Percentiles rank a stretch among this genome's conserved stretches.
phyloP scores from a whole-genome alignment of 2,797 vertebrate species.

The Etheostoma nigrum region DNA sequence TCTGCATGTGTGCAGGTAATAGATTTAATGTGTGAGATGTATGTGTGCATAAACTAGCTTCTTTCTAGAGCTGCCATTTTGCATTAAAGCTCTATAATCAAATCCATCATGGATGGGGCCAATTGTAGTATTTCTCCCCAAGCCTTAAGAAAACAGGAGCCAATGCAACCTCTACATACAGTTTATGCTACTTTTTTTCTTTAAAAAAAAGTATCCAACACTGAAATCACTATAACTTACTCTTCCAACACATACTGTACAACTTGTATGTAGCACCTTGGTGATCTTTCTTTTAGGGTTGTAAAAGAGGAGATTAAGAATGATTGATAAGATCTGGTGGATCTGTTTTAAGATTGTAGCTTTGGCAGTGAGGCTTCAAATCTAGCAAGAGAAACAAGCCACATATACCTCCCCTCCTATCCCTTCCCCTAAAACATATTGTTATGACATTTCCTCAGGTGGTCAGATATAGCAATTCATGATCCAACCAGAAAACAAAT shows the following conservation, averaged over 20 bases:
- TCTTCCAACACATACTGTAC: not conserved
- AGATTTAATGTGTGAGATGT: not conserved
- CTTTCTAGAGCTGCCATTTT: not conserved
- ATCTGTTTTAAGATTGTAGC: slow-evolving; percentile 5
- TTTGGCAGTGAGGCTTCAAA: slow-evolving; percentile 27
- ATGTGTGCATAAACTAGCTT: not conserved
- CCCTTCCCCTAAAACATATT: not conserved
- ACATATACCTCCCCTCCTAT: not conserved
- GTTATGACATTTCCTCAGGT: slow-evolving; percentile 29
- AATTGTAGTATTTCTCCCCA: not conserved
- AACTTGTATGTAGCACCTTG: not conserved
- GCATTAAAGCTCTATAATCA: not conserved
- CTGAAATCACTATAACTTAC: not conserved
- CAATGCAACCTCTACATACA: not conserved
- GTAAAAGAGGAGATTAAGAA: not conserved
- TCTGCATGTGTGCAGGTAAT: not conserved
- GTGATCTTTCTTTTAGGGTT: not conserved
- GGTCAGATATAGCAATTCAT: slow-evolving; percentile 14
- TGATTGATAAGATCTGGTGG: not conserved
- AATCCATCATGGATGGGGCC: not conserved
- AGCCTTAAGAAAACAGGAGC: not conserved
- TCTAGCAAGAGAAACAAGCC: slow-evolving; percentile 10
- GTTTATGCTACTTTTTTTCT: not conserved
- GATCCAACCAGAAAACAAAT: slow-evolving; percentile 22
- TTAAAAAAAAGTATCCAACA: not conserved